Base-by-base conservation (phyloP, 1,140 invertebrate genomes). In the Mylabris phalerata region DNA sequence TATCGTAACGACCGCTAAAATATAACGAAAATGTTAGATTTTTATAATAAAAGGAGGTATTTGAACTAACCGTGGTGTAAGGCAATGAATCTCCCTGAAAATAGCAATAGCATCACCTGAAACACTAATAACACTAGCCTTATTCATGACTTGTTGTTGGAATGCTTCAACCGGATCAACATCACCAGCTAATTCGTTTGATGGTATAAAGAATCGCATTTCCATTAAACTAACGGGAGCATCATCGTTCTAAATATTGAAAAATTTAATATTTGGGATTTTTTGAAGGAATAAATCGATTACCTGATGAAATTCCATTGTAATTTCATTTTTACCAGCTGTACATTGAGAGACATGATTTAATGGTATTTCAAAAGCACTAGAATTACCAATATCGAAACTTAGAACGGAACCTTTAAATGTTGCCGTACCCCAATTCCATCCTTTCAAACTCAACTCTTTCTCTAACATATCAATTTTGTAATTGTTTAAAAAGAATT, bases 281-380 rank as follows among this genome's bases (percentile, higher is more conserved):
- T 19, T 19, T 19, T 19, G 19, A 19, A 2, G 9, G 43, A 50
- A 13, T 50, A 41, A 48, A 4, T 58, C 9, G 51, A 5, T 48
- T 76, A 88, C 86, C 77, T 93, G 91, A 82, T 99, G 96, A 74
- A 98, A 99, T 75, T 99, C 97, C 27, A 99, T 73, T 6, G 95
- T 97, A 1, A 98, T 93, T 83, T 99, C 98, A 79, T 98, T 98
- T 74, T 99, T 99, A 13, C 92, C 92, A n/a, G 92, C 92, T 3
- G 86, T 93, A 71, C 95, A 96, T 66, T 98, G 93, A 2, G 93
- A 97, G 0, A 99, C 96, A 82, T 98, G 88, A 56, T 88, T 87
- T 2, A 99, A 71, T 0, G 98, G 97, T 67, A 99, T 89, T 78
- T 99, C 97, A 82, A 99, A 99, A 0, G 90, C 91, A 19, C 90